Conservation (phyloP, 2,888 invertebrate genomes). For the Ganaspis brasiliensis region DNA sequence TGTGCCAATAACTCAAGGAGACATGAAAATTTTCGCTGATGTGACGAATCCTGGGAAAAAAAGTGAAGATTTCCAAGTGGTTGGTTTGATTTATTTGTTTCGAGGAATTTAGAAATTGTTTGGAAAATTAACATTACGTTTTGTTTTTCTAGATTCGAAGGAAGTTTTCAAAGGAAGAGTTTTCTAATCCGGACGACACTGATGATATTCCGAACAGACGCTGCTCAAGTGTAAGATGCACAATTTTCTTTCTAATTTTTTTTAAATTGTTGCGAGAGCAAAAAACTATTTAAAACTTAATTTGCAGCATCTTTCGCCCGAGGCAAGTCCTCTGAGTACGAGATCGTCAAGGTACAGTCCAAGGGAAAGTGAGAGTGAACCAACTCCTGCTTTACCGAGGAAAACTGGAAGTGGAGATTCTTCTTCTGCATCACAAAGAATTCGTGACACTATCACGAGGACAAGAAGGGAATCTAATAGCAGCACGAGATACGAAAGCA, state of each 20-base stretch:
- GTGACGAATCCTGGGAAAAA: constrained; percentile 59
- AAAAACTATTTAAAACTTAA: background rate
- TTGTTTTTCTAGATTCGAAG: constrained; percentile 65
- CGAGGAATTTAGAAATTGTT: background rate
- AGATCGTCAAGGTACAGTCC: constrained; percentile 79
- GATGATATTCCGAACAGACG: constrained; percentile 76
- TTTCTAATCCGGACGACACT: constrained; percentile 77
- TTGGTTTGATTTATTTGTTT: constrained; percentile 52
- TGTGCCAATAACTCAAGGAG: constrained; percentile 53
- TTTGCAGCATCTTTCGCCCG: constrained; percentile 77
- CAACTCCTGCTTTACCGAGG: constrained; percentile 77
- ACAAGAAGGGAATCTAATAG: constrained; percentile 79
- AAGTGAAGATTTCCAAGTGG: constrained; percentile 70
- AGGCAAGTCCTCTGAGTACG: constrained; percentile 78
- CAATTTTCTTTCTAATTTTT: constrained; percentile 15
- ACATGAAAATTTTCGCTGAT: constrained; percentile 60
- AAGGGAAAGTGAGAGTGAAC: constrained; percentile 79
- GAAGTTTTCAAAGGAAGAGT: constrained; percentile 76
- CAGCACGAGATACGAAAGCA: constrained; percentile 78
- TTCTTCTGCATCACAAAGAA: constrained; percentile 76
- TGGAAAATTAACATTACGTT: background rate
- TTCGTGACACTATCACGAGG: constrained; percentile 77
- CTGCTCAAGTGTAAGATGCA: constrained; percentile 75
- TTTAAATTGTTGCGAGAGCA: constrained; percentile 1
- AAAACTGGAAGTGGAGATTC: constrained; percentile 75